Conservation (phyloP, 2,797 vertebrate genomes). For the Tapirus indicus region DNA sequence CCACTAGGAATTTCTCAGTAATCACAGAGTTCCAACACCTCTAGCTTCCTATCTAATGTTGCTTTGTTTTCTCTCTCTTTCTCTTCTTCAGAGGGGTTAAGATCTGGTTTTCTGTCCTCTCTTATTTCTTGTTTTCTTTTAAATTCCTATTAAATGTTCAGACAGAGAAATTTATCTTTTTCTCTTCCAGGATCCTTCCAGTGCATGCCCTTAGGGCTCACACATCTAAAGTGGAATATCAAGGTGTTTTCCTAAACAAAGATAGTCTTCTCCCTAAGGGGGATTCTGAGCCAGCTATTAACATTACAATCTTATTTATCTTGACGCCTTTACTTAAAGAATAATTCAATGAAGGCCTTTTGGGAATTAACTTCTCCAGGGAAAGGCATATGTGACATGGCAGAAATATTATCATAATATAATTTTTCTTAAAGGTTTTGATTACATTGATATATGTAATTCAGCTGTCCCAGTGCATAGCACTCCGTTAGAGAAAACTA, state of each 20-base stretch:
- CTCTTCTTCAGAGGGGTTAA: background rate
- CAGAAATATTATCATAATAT: constrained; percentile 45
- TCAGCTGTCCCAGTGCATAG: background rate
- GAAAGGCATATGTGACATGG: constrained; percentile 47
- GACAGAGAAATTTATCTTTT: background rate
- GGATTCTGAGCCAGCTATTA: constrained; percentile 57
- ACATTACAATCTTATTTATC: constrained; percentile 64
- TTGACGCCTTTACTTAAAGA: constrained; percentile 70
- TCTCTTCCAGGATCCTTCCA: background rate
- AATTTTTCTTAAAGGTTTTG: constrained; percentile 63
- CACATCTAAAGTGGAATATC: constrained; percentile 61
- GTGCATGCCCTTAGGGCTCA: background rate
- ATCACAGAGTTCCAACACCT: background rate
- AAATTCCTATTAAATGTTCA: constrained; percentile 36
- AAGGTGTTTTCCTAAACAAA: constrained; percentile 72
- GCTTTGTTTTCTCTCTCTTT: background rate
- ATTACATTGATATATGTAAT: constrained; percentile 9
- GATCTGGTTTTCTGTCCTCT: background rate
- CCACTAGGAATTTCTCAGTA: background rate
- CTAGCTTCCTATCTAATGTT: background rate
- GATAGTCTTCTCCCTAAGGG: constrained; percentile 43
- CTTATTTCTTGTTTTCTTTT: background rate
- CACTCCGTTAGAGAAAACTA: background rate
- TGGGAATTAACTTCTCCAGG: constrained; percentile 43
- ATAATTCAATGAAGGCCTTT: constrained; percentile 37